These are phyloP conservation scores for Charaxes varanes DNA, from an alignment of 1,140 invertebrate species.

Conservation along the genomic window DNA sequence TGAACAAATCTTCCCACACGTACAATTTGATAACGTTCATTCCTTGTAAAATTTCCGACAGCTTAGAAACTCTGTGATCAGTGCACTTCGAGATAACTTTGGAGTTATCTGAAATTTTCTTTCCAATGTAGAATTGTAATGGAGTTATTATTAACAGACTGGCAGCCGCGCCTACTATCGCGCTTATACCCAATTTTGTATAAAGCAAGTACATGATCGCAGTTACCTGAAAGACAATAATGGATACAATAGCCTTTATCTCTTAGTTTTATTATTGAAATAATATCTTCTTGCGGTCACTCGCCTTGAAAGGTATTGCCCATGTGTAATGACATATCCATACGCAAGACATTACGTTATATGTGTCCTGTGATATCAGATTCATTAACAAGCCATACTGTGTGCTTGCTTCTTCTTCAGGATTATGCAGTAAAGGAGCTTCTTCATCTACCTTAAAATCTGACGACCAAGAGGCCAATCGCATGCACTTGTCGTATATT, in stretches of 20 bases:
- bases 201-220: conserved; percentile 85
- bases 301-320: conserved; percentile 89
- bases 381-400: conserved; percentile 85
- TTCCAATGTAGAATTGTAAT: conserved; percentile 82
- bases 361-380: conserved; percentile 87
- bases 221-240: conserved; percentile 76
- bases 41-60: conserved; percentile 87
- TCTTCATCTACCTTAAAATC: conserved; percentile 63
- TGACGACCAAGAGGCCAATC: conserved; percentile 58
- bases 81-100: conserved; percentile 81
- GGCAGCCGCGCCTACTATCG: conserved; percentile 83
- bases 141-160: conserved; percentile 82
- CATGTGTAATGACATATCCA: conserved; percentile 90
- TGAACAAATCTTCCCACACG: conserved; percentile 87
- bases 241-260: no score
- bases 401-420: conserved; percentile 30
- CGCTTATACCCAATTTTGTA: conserved; percentile 84
- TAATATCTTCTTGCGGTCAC: conserved; percentile 12
- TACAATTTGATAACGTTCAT: conserved; percentile 88
- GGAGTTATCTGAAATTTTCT: conserved; percentile 81
- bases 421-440: conserved; percentile 32
- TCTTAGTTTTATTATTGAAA: no score
- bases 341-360: conserved; percentile 88
- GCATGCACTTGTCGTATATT: conserved; percentile 76
- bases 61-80: conserved; percentile 83